Evolutionary conservation across 2,113 vertebrate species (phyloP), one percentile per base, ranked within the genome.

Genomic region (Okapia johnstoni): DNA sequence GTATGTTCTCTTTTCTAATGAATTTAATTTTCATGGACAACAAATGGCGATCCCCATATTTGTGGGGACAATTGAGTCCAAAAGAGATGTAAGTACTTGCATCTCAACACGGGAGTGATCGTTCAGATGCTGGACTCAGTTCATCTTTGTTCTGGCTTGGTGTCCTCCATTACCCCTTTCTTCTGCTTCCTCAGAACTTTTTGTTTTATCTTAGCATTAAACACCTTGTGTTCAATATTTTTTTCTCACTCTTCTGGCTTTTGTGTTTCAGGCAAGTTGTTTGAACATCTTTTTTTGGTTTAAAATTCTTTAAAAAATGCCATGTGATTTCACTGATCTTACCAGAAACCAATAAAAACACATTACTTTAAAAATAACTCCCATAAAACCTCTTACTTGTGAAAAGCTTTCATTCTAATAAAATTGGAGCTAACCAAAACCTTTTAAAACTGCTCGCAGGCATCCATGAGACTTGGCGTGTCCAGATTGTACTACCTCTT

Each of bases 281-380:
- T 95, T 76, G 85, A 97, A 98, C 98, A 98, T 98, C 93, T 98
- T 98, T 98, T 98, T 97, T 97, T 93, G 96, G 97, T 98, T 98
- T 98, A 97, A 97, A 98, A 97, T 97, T 98, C 97, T 98, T 96
- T 76, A 2, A 89, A 97, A 98, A 98, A 97, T 92, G 93, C 95
- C 98, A 98, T 97, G 95, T 96, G 97, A 98, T 98, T 98, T 97
- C 98, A 98, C 97, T 98, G 98, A 98, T 98, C 97, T 98, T 98
- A 98, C 98, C 97, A 98, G 98, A 98, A 98, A 98, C 97, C 98
- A 97, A 98, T 98, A 98, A 98, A 98, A 98, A 98, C 98, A 97
- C 98, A 98, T 97, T 98, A 98, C 97, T 98, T 98, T 98, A 98
- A 98, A 98, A 98, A 98, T 98, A 98, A 98, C 97, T 98, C 96